Percentiles rank a stretch among this genome's conserved stretches.
These are phyloP conservation scores for Cyclura pinguis DNA, from an alignment of 2,797 vertebrate genomes.

Conservation along the genomic window DNA sequence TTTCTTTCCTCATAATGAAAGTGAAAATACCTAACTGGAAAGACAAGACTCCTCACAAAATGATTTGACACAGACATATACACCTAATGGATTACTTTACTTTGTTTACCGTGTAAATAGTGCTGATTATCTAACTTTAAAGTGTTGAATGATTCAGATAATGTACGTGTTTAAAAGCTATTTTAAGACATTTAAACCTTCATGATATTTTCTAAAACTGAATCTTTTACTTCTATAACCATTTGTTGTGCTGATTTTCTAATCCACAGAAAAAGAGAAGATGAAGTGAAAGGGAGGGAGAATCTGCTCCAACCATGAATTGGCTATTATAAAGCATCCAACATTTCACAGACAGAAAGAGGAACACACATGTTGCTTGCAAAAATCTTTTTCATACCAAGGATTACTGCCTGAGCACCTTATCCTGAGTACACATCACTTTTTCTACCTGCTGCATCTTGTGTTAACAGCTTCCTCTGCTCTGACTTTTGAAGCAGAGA, in stretches of 20 bases:
- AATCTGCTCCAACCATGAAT: not conserved
- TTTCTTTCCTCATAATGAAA: constrained; percentile 81
- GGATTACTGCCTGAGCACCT: not conserved
- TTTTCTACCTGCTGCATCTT: not conserved
- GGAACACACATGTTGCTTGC: not conserved
- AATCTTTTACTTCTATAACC: not conserved
- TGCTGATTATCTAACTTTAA: constrained; percentile 31
- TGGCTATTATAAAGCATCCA: not conserved
- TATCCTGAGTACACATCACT: not conserved
- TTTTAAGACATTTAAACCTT: constrained; percentile 42
- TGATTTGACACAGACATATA: constrained; percentile 58
- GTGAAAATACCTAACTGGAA: constrained; percentile 89
- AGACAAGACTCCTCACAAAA: constrained; percentile 74
- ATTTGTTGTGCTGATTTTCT: constrained; percentile 30
- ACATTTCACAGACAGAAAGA: not conserved
- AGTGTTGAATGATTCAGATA: constrained; percentile 28
- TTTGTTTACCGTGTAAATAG: constrained; percentile 48
- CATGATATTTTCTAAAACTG: constrained; percentile 45
- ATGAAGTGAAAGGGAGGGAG: not conserved
- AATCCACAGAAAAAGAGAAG: not conserved
- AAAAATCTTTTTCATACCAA: not conserved
- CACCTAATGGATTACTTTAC: constrained; percentile 50
- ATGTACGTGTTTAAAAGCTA: constrained; percentile 48
- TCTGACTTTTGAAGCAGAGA: not conserved
- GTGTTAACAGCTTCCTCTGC: not conserved